Evolutionary conservation across 2,888 invertebrate species (phyloP).

Genomic region (Drosophila ustulata): DNA sequence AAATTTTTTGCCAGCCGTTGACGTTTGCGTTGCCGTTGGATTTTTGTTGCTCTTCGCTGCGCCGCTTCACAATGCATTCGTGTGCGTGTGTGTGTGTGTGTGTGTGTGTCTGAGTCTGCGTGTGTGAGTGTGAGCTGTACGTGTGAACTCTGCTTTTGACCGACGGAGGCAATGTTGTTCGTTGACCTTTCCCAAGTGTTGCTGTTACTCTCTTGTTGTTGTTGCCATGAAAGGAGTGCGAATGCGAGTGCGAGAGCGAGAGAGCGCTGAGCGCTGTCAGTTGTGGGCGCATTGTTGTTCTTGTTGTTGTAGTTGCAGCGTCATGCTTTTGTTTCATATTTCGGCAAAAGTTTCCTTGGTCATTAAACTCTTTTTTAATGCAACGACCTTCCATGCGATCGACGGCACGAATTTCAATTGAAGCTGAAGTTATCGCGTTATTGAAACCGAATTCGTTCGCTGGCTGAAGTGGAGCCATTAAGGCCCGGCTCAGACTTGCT

Average conservation of each 20-base stretch:
- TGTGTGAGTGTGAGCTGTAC: constrained; percentile 44
- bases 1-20: constrained; percentile 57
- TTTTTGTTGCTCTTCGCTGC: constrained; percentile 57
- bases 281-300: constrained; percentile 53
- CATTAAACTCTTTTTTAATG: constrained; percentile 77
- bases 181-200: constrained; percentile 78
- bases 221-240: constrained; percentile 74
- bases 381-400: constrained; percentile 74
- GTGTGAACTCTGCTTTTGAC: constrained; percentile 80
- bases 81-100: constrained; percentile 29
- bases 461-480: constrained; percentile 46
- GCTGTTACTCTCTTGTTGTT: constrained; percentile 13
- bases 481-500: constrained; percentile 6
- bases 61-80: constrained; percentile 43
- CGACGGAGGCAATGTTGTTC: constrained; percentile 80
- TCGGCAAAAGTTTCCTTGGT: constrained; percentile 77
- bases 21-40: constrained; percentile 52
- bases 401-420: constrained; percentile 72
- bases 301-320: constrained; percentile 44
- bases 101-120: constrained; percentile 24
- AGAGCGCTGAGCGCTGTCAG: constrained; percentile 58
- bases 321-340: constrained; percentile 73
- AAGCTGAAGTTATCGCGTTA: constrained; percentile 65
- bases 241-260: constrained; percentile 35
- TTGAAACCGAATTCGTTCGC: constrained; percentile 58